These are phyloP conservation scores for Tragelaphus buxtoni DNA, from an alignment of 2,113 vertebrate species.

Conservation along the genomic window DNA sequence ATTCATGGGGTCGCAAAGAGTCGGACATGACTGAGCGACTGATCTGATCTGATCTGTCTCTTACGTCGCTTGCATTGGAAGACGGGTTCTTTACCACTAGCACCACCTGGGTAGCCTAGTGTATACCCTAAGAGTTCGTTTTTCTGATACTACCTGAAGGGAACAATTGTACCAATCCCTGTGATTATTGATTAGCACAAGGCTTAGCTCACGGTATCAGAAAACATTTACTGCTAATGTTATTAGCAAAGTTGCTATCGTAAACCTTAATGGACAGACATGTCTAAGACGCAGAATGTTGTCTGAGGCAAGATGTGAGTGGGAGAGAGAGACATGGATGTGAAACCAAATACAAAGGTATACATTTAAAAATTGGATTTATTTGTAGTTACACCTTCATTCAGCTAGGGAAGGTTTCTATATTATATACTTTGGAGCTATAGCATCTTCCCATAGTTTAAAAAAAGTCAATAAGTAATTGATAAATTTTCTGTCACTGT, in stretches of 20 bases:
- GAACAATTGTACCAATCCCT: neutral
- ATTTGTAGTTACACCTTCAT: neutral
- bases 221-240: neutral
- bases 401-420: constrained; percentile 23
- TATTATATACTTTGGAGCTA: constrained; percentile 58
- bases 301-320: neutral
- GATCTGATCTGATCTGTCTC: neutral
- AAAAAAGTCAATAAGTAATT: constrained; percentile 82
- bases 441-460: constrained; percentile 60
- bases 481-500: constrained; percentile 82
- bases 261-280: neutral
- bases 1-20: too few relatives aligned
- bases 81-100: neutral
- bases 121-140: neutral
- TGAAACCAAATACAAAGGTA: neutral
- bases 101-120: neutral
- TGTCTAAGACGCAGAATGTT: neutral
- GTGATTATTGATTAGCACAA: neutral
- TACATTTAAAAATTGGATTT: neutral
- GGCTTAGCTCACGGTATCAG: neutral
- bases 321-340: neutral
- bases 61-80: neutral
- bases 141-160: neutral
- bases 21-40: too few relatives aligned
- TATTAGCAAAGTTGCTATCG: neutral